Conservation (phyloP, 2,113 vertebrate species). For the Lucifuga dentata region DNA sequence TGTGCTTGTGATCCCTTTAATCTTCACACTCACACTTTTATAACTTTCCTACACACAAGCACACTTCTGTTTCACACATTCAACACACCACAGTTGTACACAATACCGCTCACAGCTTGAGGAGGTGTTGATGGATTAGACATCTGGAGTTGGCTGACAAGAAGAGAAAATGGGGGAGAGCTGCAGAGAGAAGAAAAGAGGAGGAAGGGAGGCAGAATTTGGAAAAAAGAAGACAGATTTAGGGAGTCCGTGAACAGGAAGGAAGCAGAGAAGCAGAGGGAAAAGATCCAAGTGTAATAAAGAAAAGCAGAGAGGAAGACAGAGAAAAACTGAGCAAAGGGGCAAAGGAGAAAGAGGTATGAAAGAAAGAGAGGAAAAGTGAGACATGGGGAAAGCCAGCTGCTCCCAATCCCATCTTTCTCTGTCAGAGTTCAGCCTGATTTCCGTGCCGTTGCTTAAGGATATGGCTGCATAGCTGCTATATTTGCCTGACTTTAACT, state of each 20-base stretch:
- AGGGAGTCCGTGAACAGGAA: constrained; percentile 55
- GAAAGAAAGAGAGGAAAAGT: constrained; percentile 42
- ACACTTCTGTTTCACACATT: constrained; percentile 40
- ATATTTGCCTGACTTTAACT: constrained; percentile 77
- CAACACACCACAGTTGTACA: constrained; percentile 53
- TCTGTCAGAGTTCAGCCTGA: constrained; percentile 68
- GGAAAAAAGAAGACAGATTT: constrained; percentile 59
- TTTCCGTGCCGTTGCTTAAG: constrained; percentile 70
- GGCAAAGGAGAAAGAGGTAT: constrained; percentile 48
- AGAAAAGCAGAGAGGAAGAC: constrained; percentile 47
- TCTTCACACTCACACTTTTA: constrained; percentile 62
- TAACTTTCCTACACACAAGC: constrained; percentile 48
- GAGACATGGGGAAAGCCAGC: constrained; percentile 56
- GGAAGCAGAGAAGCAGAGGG: constrained; percentile 39
- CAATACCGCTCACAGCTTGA: constrained; percentile 78
- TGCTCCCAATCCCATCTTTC: constrained; percentile 68
- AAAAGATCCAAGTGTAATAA: constrained; percentile 44
- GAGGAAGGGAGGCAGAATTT: constrained; percentile 44
- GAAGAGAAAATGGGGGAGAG: constrained; percentile 74
- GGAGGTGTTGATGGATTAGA: constrained; percentile 86
- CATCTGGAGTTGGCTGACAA: constrained; percentile 84
- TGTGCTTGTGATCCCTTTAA: constrained; percentile 57
- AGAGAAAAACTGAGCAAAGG: constrained; percentile 47
- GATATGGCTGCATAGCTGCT: constrained; percentile 66
- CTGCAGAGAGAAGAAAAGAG: constrained; percentile 38